Evolutionary conservation across 2,888 invertebrate genomes (phyloP).

Genomic region (Idaea straminata): DNA sequence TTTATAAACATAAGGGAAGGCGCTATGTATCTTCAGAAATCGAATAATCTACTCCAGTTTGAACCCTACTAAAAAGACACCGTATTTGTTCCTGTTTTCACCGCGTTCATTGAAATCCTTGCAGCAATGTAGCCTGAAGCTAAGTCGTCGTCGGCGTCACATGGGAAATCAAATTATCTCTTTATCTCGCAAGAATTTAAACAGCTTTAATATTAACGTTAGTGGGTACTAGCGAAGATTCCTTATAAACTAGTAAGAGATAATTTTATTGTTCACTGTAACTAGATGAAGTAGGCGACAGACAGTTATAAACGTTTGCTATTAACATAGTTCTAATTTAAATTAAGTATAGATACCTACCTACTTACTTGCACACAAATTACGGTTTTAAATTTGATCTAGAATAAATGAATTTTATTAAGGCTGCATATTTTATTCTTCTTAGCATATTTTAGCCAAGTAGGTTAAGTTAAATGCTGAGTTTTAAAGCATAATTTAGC

Average conservation of each 20-base stretch:
- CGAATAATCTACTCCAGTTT: background rate
- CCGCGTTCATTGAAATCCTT: background rate
- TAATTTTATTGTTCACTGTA: too few relatives aligned
- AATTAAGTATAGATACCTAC: too few relatives aligned
- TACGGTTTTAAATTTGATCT: too few relatives aligned
- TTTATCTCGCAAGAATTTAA: constrained; percentile 31
- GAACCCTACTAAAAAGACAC: background rate
- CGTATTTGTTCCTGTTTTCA: background rate
- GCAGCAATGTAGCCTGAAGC: constrained; percentile 10
- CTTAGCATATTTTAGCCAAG: too few relatives aligned
- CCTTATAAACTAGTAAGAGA: background rate
- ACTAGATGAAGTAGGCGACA: too few relatives aligned
- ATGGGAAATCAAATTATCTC: constrained; percentile 31
- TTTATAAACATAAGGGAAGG: background rate
- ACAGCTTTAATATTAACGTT: constrained; percentile 29
- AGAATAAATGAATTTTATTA: too few relatives aligned
- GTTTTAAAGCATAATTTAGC: too few relatives aligned
- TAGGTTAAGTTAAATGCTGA: too few relatives aligned
- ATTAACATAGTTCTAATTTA: too few relatives aligned
- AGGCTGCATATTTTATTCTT: too few relatives aligned
- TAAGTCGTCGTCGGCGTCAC: constrained; percentile 14
- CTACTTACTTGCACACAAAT: too few relatives aligned
- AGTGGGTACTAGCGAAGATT: constrained; percentile 18
- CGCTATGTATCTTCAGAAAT: background rate
- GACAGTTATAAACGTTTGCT: too few relatives aligned